Evolutionary conservation across 2,797 vertebrate species (phyloP), one percentile per base, ranked within the genome.

Genomic region (Myripristis murdjan): DNA sequence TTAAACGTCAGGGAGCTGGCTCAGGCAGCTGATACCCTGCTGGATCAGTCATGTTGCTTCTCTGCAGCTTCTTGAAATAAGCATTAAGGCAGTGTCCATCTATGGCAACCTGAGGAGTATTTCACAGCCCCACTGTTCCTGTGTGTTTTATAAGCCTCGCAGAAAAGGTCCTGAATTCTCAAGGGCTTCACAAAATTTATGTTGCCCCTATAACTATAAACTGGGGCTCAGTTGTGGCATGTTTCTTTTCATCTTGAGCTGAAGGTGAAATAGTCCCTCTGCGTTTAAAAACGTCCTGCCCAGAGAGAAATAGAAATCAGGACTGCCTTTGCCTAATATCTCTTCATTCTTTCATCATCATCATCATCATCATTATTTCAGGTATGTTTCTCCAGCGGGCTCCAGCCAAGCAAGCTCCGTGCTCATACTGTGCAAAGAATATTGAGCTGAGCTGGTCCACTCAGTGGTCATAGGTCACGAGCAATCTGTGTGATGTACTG

Each of bases 401-500:
- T 8, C 10, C 18, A 4, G 15, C 31, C 22, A 35, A 33, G 43
- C 22, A 23, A 24, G 12, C 64, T 37, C 37, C 18, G 59, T 70
- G 56, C 44, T 63, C 72, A 0, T 23, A 10, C 26, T 20, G 44
- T 44, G 44, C 49, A 59, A 22, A 35, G 69, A 59, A 44, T 54
- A 61, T 26, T 61, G 81, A 84, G 57, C 60, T 12, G 41, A 64
- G 70, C 67, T 0, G 57, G 35, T 62, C 69, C 64, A 59, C 73
- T 70, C 2, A 7, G 14, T 24, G 87, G 79, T 81, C 87, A 86
- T 43, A 90, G 90, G 85, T 90, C 89, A 90, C 67, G 66, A 77
- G 74, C 85, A 89, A 87, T 90, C 82, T 56, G 79, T 77, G 46
- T 80, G 89, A 90, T 89, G 84, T 72, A 75, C 55, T 81, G 44